Base-by-base conservation (phyloP, 2,888 invertebrate species). In the Pollenia labialis region DNA sequence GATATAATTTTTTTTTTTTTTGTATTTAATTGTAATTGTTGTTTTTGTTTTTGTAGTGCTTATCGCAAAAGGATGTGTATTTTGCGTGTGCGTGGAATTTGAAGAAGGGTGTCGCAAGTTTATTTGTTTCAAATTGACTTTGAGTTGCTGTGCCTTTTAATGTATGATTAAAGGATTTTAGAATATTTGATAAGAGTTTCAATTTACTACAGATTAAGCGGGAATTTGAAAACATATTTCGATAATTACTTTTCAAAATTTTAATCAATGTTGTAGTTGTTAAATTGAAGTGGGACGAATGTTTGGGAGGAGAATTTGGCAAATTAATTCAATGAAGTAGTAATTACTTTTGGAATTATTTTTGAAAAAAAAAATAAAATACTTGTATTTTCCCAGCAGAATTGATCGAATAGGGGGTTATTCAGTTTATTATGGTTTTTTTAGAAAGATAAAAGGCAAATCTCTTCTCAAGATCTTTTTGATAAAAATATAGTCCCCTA, bases 1-100 rank as follows among this genome's bases (percentile, higher is more conserved):
- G 77, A 82, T 81, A 56, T 60, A 62, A 6, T 32, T 68, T 54
- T 68, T 66, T 77, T 74, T 32, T 68, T 54, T 68, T 66, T 77
- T 74, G 54, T 68, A n/a, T 44, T 54, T 64, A 84, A 40, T 58
- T 69, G 77, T 80, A 66, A 56, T 66, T 72, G 77, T 72, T 71
- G 72, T 71, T 66, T 75, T 87, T 90, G 87, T 89, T 90, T 88
- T 90, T 89, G 90, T 91, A 90, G 90, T 91, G 89, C 89, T 69
- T 56, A 62, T 64, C 58, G 52, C 11, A n/a, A 8, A 6, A 14
- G 56, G 11, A 0, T 18, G 11, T n/a, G 44, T 32, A 16, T 50
- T n/a, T 32, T 64, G 79, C 44, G 18, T 79, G 71, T 66, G 48
- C 32, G 52, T 16, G 42, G 42, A 56, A 44, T 69, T 79, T 85